Evolutionary conservation across 2,113 vertebrate species (phyloP).

Genomic region (Myrmecobius fasciatus): DNA sequence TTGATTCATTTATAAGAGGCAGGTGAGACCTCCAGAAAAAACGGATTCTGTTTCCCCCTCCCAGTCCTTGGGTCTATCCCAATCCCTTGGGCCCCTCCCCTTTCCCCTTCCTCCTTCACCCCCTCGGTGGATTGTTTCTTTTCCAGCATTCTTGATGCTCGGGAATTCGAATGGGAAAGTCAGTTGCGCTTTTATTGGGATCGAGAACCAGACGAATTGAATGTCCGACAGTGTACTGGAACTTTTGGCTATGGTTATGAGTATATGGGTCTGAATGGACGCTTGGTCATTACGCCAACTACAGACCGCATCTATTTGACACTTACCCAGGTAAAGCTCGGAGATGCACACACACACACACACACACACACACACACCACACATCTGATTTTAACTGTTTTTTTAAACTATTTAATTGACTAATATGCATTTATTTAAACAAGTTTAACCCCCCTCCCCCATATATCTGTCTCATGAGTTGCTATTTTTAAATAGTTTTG

Average conservation of each 20-base stretch:
- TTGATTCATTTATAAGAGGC: slow-evolving; percentile 92
- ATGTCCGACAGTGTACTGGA: slow-evolving; percentile 93
- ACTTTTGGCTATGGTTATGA: slow-evolving; percentile 95
- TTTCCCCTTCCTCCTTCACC: background rate
- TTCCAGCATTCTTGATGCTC: slow-evolving; percentile 91
- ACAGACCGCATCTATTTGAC: slow-evolving; percentile 98
- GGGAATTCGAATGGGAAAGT: slow-evolving; percentile 97
- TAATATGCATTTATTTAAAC: too few species aligned
- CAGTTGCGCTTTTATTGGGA: slow-evolving; percentile 97
- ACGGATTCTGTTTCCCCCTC: fast-evolving
- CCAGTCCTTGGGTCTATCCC: background rate
- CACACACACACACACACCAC: too few species aligned
- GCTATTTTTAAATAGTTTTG: background rate
- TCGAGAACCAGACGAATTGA: slow-evolving; percentile 87
- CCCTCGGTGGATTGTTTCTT: fast-evolving
- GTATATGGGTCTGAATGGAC: slow-evolving; percentile 98
- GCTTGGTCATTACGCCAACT: slow-evolving; percentile 96
- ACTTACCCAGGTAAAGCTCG: slow-evolving; percentile 91
- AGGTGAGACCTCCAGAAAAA: slow-evolving; percentile 78
- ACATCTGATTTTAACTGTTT: background rate
- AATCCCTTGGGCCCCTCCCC: too few species aligned
- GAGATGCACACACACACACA: background rate
- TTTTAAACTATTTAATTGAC: background rate
- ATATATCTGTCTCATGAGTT: background rate
- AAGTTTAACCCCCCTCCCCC: too few species aligned